Base-by-base conservation (phyloP, 2,113 vertebrate species). In the Thoracochromis brauschi region DNA sequence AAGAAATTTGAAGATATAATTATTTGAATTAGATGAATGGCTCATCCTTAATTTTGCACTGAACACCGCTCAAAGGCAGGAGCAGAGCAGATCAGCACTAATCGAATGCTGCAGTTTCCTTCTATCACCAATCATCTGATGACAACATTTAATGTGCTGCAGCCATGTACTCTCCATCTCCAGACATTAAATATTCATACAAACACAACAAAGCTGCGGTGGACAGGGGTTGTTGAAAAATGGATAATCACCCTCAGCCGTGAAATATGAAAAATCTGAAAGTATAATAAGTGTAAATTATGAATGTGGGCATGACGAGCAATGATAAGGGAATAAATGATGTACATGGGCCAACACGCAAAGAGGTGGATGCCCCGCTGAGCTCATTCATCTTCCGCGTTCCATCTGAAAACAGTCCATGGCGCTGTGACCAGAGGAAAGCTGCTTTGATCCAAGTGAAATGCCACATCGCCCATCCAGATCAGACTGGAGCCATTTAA, bases 181-280 rank as follows among this genome's bases (percentile, higher is more conserved):
- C 63, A 31, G 4, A 49, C 55, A 88, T 94, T 49, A 94, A 93
- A 93, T 90, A 93, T 90, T 93, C 78, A 94, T 80, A 49, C 68
- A 87, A 87, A 87, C 86, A 81, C 71, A 86, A 86, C 92, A 87
- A 91, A 87, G 29, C 81, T 54, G 58, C 55, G 79, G 16, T 49
- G 87, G 86, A 85, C 79, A 54, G 45, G 35, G 89, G 49, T 40
- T 73, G 26, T 35, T 86, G 86, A 88, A 81, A 92, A 90, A 90
- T 65, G 42, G 31, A 65, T 89, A 87, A 87, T 85, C 49, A 88
- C 31, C 16, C 38, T 16, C 17, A 81, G 79, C 51, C 35, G 73
- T 89, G 49, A 90, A 91, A 87, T 73, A 82, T 81, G 88, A 87
- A 90, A 86, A 83, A 84, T 87, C 12, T 81, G 19, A 85, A 87